A percentile compares a stretch with the other conserved stretches of the same genome.
These are phyloP conservation scores for Thamnophis sirtalis DNA, from an alignment of 2,113 vertebrate genomes.

Conservation along the genomic window DNA sequence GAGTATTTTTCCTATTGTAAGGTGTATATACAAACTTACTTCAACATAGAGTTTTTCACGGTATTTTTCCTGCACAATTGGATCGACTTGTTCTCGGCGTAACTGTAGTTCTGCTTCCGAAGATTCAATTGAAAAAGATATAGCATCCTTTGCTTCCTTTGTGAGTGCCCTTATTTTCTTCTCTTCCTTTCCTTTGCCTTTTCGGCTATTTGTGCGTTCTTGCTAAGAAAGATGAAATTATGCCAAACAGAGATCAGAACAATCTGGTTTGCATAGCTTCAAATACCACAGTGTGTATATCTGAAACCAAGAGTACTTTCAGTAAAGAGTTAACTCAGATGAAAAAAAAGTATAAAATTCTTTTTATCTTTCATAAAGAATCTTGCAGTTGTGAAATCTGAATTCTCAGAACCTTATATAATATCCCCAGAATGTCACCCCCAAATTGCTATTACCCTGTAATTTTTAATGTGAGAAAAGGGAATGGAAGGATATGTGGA, in stretches of 20 bases:
- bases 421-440: background rate
- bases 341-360: background rate
- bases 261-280: background rate
- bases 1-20: background rate
- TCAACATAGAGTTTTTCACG: constrained; percentile 62
- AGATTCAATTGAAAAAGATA: background rate
- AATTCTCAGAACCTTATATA: background rate
- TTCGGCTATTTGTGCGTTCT: constrained; percentile 65
- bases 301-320: background rate
- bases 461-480: background rate
- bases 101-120: background rate
- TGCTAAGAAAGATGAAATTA: constrained; percentile 31
- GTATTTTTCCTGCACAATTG: constrained; percentile 58
- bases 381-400: background rate
- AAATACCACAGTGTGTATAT: background rate
- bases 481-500: background rate
- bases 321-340: background rate
- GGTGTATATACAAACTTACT: constrained; percentile 54
- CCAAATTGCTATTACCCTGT: background rate
- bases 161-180: constrained; percentile 30
- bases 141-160: constrained; percentile 32
- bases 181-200: constrained; percentile 61
- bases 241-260: background rate
- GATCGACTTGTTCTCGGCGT: constrained; percentile 53
- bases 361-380: background rate